Evolutionary conservation across 2,113 vertebrate species (phyloP), one percentile per base, ranked within the genome.

Genomic region (Xenus cinereus): DNA sequence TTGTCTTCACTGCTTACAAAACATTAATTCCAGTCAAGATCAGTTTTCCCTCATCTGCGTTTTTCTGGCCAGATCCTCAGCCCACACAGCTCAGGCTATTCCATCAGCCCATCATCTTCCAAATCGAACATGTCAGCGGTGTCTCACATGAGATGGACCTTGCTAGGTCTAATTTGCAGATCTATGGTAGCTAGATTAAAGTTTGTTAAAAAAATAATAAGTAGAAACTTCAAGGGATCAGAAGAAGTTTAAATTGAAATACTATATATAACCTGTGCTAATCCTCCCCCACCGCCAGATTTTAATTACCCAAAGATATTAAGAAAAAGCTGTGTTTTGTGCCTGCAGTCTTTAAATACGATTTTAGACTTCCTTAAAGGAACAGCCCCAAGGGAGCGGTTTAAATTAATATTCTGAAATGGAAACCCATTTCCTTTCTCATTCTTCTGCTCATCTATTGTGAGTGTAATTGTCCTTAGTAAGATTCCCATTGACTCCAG

Each of bases 281-380:
- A n/a, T 93, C 94, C 96, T 84, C 72, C 80, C 95, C 96, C 80
- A 54, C 85, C 30, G 33, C 56, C 87, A 87, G 72, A 72, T 84
- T 46, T 84, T 87, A 93, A 92, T 93, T 87, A 95, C 72, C 82
- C 79, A 11, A 2, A 51, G 89, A 82, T 64, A 45, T 57, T 56
- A 90, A 64, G 67, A 33, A 41, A 74, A 78, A 77, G 79, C 45
- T 8, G 16, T 45, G 82, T 23, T 48, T 64, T 93, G 57, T 77
- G 7, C 72, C 78, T 59, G 78, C 51, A 63, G 76, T 20, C 77
- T 84, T 92, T 77, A 95, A 94, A 94, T 35, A 54, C 4, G 21
- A 68, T 85, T 94, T 85, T 59, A 51, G 62, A 14, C 22, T 74
- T 71, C 76, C 62, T 86, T 86, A 73, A 96, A 92, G 89, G 78